Base-by-base conservation (phyloP, 1,140 invertebrate genomes). In the Olivierus martensii region DNA sequence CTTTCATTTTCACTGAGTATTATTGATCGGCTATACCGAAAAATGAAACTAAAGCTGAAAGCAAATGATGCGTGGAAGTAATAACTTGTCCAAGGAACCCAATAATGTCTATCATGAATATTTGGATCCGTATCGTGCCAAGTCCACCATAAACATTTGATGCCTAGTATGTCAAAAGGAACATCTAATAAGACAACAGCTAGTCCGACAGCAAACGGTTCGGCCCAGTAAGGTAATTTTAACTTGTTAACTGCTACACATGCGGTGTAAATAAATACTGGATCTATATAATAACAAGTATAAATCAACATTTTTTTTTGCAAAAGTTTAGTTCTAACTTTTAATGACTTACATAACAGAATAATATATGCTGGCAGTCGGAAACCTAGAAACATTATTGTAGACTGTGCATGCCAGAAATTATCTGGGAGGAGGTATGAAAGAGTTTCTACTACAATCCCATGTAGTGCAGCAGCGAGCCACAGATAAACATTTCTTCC, bases 41-140 rank as follows among this genome's bases (percentile, higher is more conserved):
- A 83, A 60, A 79, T 76, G 63, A 79, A 79, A 7, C 72, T 77
- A 59, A 87, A 83, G 60, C 79, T 78, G 3, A 78, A 75, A 2
- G 82, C 77, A 66, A 86, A 87, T 0, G 80, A 71, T 0, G 81
- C 73, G 67, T 87, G 83, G 71, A 87, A 87, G 62, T 83, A 87
- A 66, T 84, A 87, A 0, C 82, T 85, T 60, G 81, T 87, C 71
- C 73, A 78, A 2, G 76, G 76, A 0, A 85, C 83, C 77, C 79
- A 83, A 67, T 86, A 87, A 66, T 82, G 79, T 19, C 83, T 73
- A 62, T 87, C 83, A 48, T 62, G 75, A 53, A 88, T 81, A 65
- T 87, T 87, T 3, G 83, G 82, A 67, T 87, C 84, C 0, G 83
- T 86, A 64, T 86, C 83, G 64, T 88, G 84, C 83, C 83, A 87